phyloP scores from a whole-genome alignment of 1,140 invertebrate genomes.

The Drosophila kanapiae region DNA sequence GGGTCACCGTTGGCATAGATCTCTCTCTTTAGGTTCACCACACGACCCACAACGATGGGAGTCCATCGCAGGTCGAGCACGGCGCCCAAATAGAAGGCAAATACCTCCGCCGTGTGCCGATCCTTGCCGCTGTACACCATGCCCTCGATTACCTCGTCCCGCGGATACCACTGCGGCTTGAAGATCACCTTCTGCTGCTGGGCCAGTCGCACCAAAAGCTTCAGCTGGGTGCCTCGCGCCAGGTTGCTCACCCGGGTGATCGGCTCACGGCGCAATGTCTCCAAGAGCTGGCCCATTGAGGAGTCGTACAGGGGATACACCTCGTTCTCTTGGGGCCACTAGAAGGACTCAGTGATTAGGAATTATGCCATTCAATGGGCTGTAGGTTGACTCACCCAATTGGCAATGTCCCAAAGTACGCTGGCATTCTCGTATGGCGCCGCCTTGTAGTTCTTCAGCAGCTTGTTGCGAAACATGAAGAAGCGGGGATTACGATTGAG shows the following conservation, averaged over 20 bases:
- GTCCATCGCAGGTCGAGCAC: conserved; percentile 92
- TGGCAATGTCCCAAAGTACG: conserved; percentile 84
- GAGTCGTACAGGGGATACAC: conserved; percentile 89
- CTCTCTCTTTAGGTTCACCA: conserved; percentile 90
- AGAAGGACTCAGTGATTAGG: conserved; percentile 51
- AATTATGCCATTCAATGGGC: not conserved
- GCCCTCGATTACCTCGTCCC: conserved; percentile 91
- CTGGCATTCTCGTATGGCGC: conserved; percentile 76
- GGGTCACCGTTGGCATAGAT: conserved; percentile 90
- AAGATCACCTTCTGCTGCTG: conserved; percentile 93
- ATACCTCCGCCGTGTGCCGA: conserved; percentile 97
- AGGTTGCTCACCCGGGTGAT: conserved; percentile 92
- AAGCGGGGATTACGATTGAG: conserved; percentile 84
- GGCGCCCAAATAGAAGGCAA: conserved; percentile 95
- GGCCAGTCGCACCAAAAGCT: conserved; percentile 92
- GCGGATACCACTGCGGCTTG: conserved; percentile 95
- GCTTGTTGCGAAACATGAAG: conserved; percentile 83
- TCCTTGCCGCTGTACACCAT: conserved; percentile 95
- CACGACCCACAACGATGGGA: conserved; percentile 92
- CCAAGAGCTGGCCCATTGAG: conserved; percentile 90
- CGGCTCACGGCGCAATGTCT: conserved; percentile 89
- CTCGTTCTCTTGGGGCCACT: conserved; percentile 90
- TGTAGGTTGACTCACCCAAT: conserved; percentile 75
- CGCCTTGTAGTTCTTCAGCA: conserved; percentile 81
- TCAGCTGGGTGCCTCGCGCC: conserved; percentile 95